phyloP scores from a whole-genome alignment of 2,113 vertebrate species.

The Serinus canaria region DNA sequence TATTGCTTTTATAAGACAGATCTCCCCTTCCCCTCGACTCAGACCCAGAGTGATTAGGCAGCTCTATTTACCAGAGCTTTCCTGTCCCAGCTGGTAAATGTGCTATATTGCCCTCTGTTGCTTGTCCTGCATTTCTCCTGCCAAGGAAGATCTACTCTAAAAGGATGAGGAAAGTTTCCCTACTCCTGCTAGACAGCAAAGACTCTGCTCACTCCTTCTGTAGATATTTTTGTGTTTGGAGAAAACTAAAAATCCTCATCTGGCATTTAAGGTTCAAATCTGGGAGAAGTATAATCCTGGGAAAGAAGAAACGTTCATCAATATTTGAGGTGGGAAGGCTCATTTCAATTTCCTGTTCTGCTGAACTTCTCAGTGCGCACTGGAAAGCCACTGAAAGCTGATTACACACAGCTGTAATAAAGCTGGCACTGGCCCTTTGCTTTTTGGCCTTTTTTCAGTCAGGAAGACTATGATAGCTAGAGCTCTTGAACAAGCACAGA shows the following conservation, averaged over 20 bases:
- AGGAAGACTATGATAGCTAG: background rate
- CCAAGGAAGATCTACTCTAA: background rate
- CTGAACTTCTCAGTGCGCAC: background rate
- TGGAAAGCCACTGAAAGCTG: background rate
- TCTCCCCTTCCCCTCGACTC: background rate
- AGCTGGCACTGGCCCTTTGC: background rate
- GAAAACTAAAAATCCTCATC: background rate
- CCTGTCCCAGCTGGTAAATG: background rate
- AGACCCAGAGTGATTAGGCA: background rate
- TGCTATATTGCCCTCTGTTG: background rate
- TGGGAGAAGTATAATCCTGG: background rate
- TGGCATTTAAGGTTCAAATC: background rate
- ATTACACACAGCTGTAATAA: background rate
- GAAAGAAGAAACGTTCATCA: background rate
- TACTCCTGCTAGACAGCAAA: background rate
- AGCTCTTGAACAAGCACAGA: background rate
- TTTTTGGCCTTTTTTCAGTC: background rate
- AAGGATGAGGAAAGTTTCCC: background rate
- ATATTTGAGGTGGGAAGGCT: background rate
- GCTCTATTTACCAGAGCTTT: background rate
- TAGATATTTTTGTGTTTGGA: background rate
- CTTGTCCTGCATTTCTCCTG: background rate
- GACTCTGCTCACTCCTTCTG: background rate
- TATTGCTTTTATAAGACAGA: background rate
- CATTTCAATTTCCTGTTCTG: background rate